Evolutionary conservation across 2,113 vertebrate species (phyloP), one percentile per base, ranked within the genome.

Genomic region (Canis aureus): DNA sequence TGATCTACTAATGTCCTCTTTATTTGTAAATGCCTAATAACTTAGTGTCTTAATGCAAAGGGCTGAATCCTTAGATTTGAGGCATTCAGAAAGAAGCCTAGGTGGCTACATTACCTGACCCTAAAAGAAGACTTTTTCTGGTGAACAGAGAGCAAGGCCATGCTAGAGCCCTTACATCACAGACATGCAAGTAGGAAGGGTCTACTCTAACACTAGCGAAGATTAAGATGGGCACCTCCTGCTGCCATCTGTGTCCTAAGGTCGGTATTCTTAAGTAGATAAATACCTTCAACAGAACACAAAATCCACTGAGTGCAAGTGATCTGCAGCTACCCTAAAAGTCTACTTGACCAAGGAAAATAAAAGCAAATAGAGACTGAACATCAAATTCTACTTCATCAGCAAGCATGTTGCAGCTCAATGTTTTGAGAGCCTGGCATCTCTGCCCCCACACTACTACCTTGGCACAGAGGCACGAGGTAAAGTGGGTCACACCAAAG

Each of bases 321-420:
- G 27, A 51, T 20, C 71, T 55, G 13, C 59, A 38, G 10, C 23
- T 35, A 16, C 29, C 38, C 62, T n/a, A 5, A 59, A 76, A 69
- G 53, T 71, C 84, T 25, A 32, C 35, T 29, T 2, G 23, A 51
- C 9, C 69, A 64, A 76, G 38, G 27, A 73, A 69, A 22, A 74
- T 1, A 67, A 59, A 86, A 51, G 9, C 59, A 62, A 43, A 23
- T 19, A 43, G 20, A 32, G 32, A 71, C 16, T 7, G 20, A 35
- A 49, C 25, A n/a, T 17, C 67, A 16, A 5, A 8, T 15, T 32
- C 81, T 43, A 71, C 57, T 43, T 76, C 2, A 11, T 32, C 22
- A 43, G 82, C 4, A 0, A 23, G 20, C 38, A 32, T 0, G 20
- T 0, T 25, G 23, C n/a, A 69, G 49, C 29, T 12, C 55, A 5